These are phyloP conservation scores for Leptinotarsa juncta DNA, from an alignment of 2,888 invertebrate genomes.

Conservation along the genomic window DNA sequence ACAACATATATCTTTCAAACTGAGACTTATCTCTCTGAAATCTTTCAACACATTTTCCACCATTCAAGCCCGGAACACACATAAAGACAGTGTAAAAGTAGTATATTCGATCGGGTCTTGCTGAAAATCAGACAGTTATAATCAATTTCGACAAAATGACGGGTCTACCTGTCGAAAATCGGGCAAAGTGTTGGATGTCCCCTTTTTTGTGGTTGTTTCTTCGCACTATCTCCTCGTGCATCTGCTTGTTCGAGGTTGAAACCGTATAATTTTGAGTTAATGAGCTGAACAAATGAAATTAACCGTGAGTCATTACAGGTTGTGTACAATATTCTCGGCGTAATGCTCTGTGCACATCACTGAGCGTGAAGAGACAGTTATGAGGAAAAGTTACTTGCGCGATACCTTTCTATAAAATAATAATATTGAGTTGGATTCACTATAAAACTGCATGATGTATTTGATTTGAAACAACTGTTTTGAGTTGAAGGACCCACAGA, in stretches of 20 bases:
- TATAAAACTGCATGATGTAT: not conserved
- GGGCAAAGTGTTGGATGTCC: constrained; percentile 17
- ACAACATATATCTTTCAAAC: not conserved
- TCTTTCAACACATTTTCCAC: not conserved
- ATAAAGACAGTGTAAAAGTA: not conserved
- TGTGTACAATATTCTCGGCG: constrained; percentile 28
- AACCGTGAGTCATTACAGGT: constrained; percentile 48
- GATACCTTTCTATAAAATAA: not conserved
- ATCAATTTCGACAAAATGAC: constrained; percentile 36
- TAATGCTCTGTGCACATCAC: constrained; percentile 14
- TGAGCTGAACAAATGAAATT: constrained; percentile 50
- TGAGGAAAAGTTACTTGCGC: constrained; percentile 3
- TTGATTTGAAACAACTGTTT: not conserved
- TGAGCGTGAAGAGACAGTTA: constrained; percentile 16
- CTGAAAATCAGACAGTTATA: constrained; percentile 30
- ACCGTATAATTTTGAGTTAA: constrained; percentile 46
- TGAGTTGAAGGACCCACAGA: no score
- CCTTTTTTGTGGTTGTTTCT: constrained; percentile 19
- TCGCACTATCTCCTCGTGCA: constrained; percentile 30
- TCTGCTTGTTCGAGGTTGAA: constrained; percentile 41
- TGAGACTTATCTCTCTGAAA: not conserved
- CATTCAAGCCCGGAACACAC: not conserved
- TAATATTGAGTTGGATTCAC: not conserved
- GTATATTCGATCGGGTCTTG: constrained; percentile 26
- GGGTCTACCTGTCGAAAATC: constrained; percentile 34